Base-by-base conservation (phyloP, 2,888 invertebrate genomes). In the Patella pellucida region DNA sequence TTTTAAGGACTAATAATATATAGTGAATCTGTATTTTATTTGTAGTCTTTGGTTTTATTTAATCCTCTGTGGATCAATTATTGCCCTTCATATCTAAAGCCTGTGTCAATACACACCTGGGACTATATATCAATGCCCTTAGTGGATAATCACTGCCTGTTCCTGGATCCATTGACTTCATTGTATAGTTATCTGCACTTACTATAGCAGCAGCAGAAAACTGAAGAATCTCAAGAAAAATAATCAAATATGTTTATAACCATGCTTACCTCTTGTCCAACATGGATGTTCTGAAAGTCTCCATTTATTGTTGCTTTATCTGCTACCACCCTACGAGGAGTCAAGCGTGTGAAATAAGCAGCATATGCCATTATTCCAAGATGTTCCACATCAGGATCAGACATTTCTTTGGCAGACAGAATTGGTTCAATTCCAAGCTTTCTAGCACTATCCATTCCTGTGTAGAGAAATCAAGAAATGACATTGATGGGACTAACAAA, bases 301-400 rank as follows among this genome's bases (percentile, higher is more conserved):
- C 83, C 82, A 19, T 81, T 74, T 62, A 88, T 80, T 27, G 82
- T 73, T 5, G 86, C 85, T 67, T 83, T 84, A 71, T 85, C 85
- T 41, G 82, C 81, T 14, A 82, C 72, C 27, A 84, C 76, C 56
- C 79, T 81, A 14, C 81, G 79, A n/a, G 87, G 85, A 69, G 83
- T 84, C 50, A 85, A 81, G 52, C 97, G 96, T 84, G 96, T 95
- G 92, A 96, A 95, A 89, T 96, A 94, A 0, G 98, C 96, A 0
- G 96, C 96, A 92, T 98, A 98, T 0, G 98, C 96, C 99, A 99
- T 99, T 76, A 98, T 96, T 56, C 97, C 98, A 83, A 99, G 93
- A 92, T 98, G 98, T 89, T 99, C 98, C 9, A 97, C 96, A 89
- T 98, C 96, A 62, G 95, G 95, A 90, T 97, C 97, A 56, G 96